Evolutionary conservation across 2,888 invertebrate genomes (phyloP).

Genomic region (Melangyna quadrimaculata): DNA sequence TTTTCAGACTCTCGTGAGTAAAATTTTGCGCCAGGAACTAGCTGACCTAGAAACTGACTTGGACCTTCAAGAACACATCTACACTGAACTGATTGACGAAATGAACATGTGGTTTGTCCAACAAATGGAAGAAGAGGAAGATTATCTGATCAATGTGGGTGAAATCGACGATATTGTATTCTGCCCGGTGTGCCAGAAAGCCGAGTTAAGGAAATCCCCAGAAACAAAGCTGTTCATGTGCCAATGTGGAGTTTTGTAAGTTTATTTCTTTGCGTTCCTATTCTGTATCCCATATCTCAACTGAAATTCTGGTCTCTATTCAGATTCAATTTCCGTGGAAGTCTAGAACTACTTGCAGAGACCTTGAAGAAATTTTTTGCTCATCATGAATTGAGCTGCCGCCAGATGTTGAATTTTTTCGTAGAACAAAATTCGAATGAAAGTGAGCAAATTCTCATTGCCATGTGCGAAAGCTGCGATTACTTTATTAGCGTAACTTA

Average conservation of each 20-base stretch:
- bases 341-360: constrained; percentile 65
- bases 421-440: constrained; percentile 73
- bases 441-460: constrained; percentile 71
- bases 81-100: constrained; percentile 76
- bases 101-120: constrained; percentile 77
- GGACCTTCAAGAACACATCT: constrained; percentile 77
- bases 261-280: background rate
- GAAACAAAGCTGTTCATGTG: constrained; percentile 76
- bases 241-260: constrained; percentile 78
- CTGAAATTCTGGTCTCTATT: background rate
- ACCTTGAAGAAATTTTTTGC: constrained; percentile 73
- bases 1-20: constrained; percentile 66
- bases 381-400: constrained; percentile 75
- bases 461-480: constrained; percentile 77
- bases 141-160: constrained; percentile 75
- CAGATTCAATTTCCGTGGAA: constrained; percentile 74
- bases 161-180: constrained; percentile 81
- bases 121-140: constrained; percentile 76
- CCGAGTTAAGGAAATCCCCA: constrained; percentile 77
- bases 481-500: constrained; percentile 75
- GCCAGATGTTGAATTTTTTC: constrained; percentile 75
- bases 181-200: constrained; percentile 83
- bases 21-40: constrained; percentile 77
- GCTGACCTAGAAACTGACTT: constrained; percentile 77
- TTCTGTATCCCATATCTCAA: background rate